A percentile compares a stretch with the other conserved stretches of the same genome.
Conservation (phyloP, 92 coral and sea anemone genomes). For the Siderastrea siderea region DNA sequence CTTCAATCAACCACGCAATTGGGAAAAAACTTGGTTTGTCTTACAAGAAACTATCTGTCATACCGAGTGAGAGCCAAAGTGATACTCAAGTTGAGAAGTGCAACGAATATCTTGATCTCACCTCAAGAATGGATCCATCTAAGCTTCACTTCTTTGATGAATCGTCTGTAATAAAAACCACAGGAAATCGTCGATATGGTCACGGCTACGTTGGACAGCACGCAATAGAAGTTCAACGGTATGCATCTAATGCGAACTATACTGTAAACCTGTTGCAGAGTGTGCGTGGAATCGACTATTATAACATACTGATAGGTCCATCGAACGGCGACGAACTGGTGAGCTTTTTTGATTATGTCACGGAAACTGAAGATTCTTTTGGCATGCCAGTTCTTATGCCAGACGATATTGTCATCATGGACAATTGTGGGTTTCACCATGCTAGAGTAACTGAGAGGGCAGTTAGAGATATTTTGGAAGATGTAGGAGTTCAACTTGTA, state of each 20-base stretch:
- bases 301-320: background rate
- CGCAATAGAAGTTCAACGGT: slow-evolving; percentile 36
- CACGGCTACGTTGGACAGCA: slow-evolving; percentile 15
- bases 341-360: background rate
- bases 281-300: slow-evolving; percentile 9
- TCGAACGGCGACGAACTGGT: background rate
- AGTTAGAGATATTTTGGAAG: background rate
- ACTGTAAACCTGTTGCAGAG: slow-evolving; percentile 24
- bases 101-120: slow-evolving; percentile 8
- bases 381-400: background rate
- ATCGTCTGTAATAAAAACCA: slow-evolving; percentile 33
- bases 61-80: no score
- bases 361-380: background rate
- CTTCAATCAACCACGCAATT: no score
- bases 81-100: background rate
- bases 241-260: slow-evolving; percentile 35
- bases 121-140: slow-evolving; percentile 12
- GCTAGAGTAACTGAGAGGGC: slow-evolving; percentile 15
- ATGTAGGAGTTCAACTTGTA: background rate
- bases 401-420: background rate
- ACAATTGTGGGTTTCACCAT: slow-evolving; percentile 1
- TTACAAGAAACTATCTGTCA: no score
- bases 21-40: background rate
- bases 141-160: slow-evolving; percentile 43
- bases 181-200: slow-evolving; percentile 40